Base-by-base conservation (phyloP, 1,140 invertebrate genomes). In the Temnothorax longispinosus region DNA sequence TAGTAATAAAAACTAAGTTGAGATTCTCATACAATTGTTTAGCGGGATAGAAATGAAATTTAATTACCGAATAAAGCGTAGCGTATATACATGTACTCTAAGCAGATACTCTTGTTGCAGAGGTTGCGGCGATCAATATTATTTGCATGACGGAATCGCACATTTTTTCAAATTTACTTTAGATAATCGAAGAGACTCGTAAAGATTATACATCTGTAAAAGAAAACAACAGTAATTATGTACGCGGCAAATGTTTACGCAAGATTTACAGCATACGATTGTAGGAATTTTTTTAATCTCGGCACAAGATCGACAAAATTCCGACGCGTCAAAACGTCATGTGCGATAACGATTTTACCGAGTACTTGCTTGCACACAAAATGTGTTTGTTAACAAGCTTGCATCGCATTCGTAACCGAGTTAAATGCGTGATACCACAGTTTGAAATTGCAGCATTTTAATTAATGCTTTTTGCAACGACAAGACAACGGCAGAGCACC, bases 91-190 rank as follows among this genome's bases (percentile, higher is more conserved):
- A 87, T 87, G 64, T 90, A 88, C 64, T 91, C 62, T 91, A 87
- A 91, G 75, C 87, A 87, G 80, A 90, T 91, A 90, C 56, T 88
- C 85, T 84, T 77, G 80, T 91, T 91, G 86, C 67, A 60, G 74
- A 89, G 75, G 58, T 88, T 88, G 69, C 75, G 84, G 50, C 74
- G 35, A 86, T 41, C 11, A 52, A 77, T 86, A 87, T 89, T 74
- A 85, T 88, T 90, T 88, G 47, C 87, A 87, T 80, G 35, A 75
- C 50, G 47, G 38, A 74, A 81, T 54, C 47, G n/a, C 75, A 72
- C 32, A 86, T 58, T 74, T 62, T 62, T 75, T 85, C 13, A 52
- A 78, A n/a, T 87, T 90, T 88, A 69, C 13, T 91, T 90, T 80
- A 87, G 35, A 72, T 58, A 71, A 86, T 80, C 47, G 11, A 60